These are phyloP conservation scores for Apamea sordens DNA, from an alignment of 2,888 invertebrate genomes.

Conservation along the genomic window DNA sequence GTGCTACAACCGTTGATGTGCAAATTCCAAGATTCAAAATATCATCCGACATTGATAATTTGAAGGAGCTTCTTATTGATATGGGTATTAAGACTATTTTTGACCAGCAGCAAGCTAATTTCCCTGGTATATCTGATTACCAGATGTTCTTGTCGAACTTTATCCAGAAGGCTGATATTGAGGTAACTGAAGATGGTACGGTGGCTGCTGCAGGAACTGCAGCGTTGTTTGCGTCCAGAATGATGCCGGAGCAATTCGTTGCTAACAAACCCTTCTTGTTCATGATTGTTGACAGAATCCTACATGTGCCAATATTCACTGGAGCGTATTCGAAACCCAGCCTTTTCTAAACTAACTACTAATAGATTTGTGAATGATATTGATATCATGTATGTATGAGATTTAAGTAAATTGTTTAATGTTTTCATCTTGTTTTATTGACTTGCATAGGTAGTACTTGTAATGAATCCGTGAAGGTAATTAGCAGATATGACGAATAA, in stretches of 20 bases:
- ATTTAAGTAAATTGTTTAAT: constrained; percentile 25
- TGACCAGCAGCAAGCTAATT: constrained; percentile 73
- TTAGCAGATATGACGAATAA: neutral
- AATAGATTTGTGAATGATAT: neutral
- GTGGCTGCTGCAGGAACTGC: constrained; percentile 75
- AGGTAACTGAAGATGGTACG: constrained; percentile 84
- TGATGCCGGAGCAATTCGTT: constrained; percentile 70
- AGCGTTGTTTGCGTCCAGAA: constrained; percentile 70
- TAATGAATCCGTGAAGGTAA: neutral
- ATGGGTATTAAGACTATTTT: constrained; percentile 84
- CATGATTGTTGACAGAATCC: constrained; percentile 81
- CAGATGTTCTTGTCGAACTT: constrained; percentile 78
- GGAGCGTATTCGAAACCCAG: constrained; percentile 85
- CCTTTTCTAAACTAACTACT: constrained; percentile 67
- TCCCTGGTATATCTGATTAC: constrained; percentile 76
- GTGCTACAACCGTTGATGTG: constrained; percentile 86
- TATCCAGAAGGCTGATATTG: constrained; percentile 84
- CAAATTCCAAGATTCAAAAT: constrained; percentile 91
- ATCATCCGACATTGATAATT: constrained; percentile 84
- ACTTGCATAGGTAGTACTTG: neutral
- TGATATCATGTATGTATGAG: neutral
- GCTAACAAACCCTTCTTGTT: constrained; percentile 84
- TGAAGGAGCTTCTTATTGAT: constrained; percentile 84
- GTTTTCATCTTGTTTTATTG: constrained; percentile 13
- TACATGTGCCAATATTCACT: constrained; percentile 78